Base-by-base conservation (phyloP, 2,113 vertebrate genomes). In the Symphodus melops region DNA sequence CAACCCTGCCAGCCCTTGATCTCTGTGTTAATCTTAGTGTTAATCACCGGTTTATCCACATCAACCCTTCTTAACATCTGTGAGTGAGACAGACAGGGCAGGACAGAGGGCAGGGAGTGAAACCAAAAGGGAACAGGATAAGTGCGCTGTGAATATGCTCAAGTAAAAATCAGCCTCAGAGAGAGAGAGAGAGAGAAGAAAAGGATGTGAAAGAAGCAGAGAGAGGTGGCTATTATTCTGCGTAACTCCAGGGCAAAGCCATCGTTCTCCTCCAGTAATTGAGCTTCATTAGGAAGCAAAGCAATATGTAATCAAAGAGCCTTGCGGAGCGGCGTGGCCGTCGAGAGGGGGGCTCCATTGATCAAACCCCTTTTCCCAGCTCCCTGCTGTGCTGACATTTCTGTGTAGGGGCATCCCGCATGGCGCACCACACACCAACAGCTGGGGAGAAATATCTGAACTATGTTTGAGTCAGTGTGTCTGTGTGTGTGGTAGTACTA, bases 261-360 rank as follows among this genome's bases (percentile, higher is more conserved):
- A 62, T 10, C 46, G 82, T 69, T 84, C 77, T 85, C 72, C 76
- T 73, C 74, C 80, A 76, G 84, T 88, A 88, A 91, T 88, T 89
- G 85, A 86, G 86, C 80, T 88, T 90, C 89, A 87, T 90, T 89
- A 91, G 87, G 86, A 89, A 73, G 86, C 77, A 77, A 88, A 89
- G 89, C 85, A 89, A 86, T 84, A 85, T 90, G 87, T 88, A 91
- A 92, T 91, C 91, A 92, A 92, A 91, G 87, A 79, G 81, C 69
- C 76, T 85, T n/a, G 69, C 70, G 0, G 69, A 84, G 75, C 65
- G 2, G 73, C 70, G 63, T 76, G 72, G 87, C 71, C 60, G 56
- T 77, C 0, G 77, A 84, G 77, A 76, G 84, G 73, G 81, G 82
- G 55, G 72, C 88, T 84, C 68, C 81, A 92, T 91, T 92, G 92